Conservation (phyloP, 2,888 invertebrate species). For the Protodeltote pygarga region DNA sequence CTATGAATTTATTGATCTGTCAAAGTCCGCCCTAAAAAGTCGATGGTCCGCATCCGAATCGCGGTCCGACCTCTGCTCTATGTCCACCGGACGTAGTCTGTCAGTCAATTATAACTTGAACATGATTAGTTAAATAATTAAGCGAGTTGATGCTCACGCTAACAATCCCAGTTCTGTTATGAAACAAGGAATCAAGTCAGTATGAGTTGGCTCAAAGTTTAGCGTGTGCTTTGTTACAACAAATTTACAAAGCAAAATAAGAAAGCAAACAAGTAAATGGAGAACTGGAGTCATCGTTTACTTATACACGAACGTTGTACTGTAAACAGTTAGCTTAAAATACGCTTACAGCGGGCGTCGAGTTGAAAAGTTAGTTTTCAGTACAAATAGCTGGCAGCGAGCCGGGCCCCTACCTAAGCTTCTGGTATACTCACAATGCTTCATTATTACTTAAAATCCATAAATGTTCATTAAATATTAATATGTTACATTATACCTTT, state of each 20-base stretch:
- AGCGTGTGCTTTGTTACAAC: slow-evolving; percentile 65
- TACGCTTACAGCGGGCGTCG: slow-evolving; percentile 62
- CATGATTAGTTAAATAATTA: slow-evolving; percentile 19
- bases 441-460: slow-evolving; percentile 28
- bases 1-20: background rate
- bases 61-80: too few species aligned
- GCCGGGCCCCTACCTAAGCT: slow-evolving; percentile 31
- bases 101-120: slow-evolving; percentile 18
- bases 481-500: too few species aligned
- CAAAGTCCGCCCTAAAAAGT: too few species aligned
- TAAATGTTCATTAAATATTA: too few species aligned
- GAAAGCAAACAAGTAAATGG: slow-evolving; percentile 72
- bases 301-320: slow-evolving; percentile 67
- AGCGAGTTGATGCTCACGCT: slow-evolving; percentile 21
- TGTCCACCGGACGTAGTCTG: too few species aligned
- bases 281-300: slow-evolving; percentile 74
- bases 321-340: slow-evolving; percentile 67
- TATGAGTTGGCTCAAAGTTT: slow-evolving; percentile 50
- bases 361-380: slow-evolving; percentile 71
- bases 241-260: slow-evolving; percentile 72
- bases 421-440: slow-evolving; percentile 28
- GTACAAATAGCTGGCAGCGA: slow-evolving; percentile 56
- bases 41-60: too few species aligned
- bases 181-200: slow-evolving; percentile 54
- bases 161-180: slow-evolving; percentile 46